Evolutionary conservation across 2,113 vertebrate genomes (phyloP), one percentile per base, ranked within the genome.

Genomic region (Cynoglossus semilaevis): DNA sequence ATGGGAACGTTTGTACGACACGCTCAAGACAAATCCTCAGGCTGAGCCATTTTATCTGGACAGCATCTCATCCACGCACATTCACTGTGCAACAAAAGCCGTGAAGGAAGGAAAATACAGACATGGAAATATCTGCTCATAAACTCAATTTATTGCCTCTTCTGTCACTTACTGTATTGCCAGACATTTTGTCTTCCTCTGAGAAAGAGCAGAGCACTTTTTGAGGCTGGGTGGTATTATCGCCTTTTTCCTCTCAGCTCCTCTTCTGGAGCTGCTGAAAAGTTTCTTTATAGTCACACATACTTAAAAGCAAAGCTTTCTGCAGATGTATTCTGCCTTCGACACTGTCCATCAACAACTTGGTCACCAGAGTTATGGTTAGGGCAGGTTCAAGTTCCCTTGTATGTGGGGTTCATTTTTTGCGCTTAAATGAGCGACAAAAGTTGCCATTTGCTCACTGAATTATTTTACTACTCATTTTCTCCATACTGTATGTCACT

Each of bases 51-150:
- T 70, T 67, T 43, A 60, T 75, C 46, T 77, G 72, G 50, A 46
- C 63, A 59, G 36, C 15, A 54, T 42, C 29, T 74, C 50, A 9
- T 5, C 11, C 46, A 22, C 17, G 12, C 45, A 59, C 42, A 45
- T 7, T 7, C 47, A 35, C 60, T 49, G 46, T 78, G 77, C 71
- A 79, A 75, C 59, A 71, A 85, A 74, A 63, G 54, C 63, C 17
- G 38, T 35, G 34, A 34, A 60, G 70, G 47, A 73, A 29, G 65
- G 72, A 63, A 77, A 71, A 63, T 16, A 60, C 71, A 70, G 77
- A 75, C 44, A 73, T 82, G 86, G 86, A 88, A 88, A 87, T 61
- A 83, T 84, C 65, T 38, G 35, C 76, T 81, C 84, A 84, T 69
- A 61, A 70, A 67, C 29, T 71, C 50, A 59, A 67, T 74, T 68